phyloP scores from a whole-genome alignment of 2,888 invertebrate genomes.

The Apamea monoglypha region DNA sequence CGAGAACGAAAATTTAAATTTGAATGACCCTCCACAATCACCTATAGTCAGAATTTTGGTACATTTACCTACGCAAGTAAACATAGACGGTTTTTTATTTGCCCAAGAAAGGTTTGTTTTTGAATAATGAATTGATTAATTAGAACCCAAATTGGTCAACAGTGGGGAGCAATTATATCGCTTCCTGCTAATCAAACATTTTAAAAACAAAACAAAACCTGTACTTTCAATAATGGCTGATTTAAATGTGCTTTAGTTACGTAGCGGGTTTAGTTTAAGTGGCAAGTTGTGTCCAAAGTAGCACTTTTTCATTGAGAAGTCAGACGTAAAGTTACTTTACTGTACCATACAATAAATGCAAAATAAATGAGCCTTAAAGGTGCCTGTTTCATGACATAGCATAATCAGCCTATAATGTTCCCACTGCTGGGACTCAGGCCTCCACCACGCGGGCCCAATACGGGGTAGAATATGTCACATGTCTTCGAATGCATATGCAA shows the following conservation, averaged over 20 bases:
- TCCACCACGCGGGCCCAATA: neutral
- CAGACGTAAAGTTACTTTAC: neutral
- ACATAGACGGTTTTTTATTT: slow-evolving; percentile 63
- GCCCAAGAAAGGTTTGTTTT: slow-evolving; percentile 63
- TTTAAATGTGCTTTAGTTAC: neutral
- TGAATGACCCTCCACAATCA: slow-evolving; percentile 84
- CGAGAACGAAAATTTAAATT: slow-evolving; percentile 89
- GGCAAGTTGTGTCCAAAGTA: neutral
- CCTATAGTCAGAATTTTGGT: slow-evolving; percentile 79
- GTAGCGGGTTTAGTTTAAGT: neutral
- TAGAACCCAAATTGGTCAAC: slow-evolving; percentile 56
- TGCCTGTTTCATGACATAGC: neutral
- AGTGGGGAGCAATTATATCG: slow-evolving; percentile 47
- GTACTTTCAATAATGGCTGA: neutral
- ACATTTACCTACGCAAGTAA: slow-evolving; percentile 67
- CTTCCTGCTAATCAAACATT: slow-evolving; percentile 21
- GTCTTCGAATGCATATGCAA: too few species aligned
- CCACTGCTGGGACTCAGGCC: too few species aligned
- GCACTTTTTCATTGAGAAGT: neutral
- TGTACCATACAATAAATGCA: neutral
- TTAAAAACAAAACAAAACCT: too few species aligned
- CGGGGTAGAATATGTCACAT: neutral
- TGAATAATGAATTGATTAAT: slow-evolving; percentile 54
- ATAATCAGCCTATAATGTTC: neutral
- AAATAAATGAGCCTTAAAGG: neutral